phyloP scores from a whole-genome alignment of 2,888 invertebrate species.

The Acrobeloides nanus region DNA sequence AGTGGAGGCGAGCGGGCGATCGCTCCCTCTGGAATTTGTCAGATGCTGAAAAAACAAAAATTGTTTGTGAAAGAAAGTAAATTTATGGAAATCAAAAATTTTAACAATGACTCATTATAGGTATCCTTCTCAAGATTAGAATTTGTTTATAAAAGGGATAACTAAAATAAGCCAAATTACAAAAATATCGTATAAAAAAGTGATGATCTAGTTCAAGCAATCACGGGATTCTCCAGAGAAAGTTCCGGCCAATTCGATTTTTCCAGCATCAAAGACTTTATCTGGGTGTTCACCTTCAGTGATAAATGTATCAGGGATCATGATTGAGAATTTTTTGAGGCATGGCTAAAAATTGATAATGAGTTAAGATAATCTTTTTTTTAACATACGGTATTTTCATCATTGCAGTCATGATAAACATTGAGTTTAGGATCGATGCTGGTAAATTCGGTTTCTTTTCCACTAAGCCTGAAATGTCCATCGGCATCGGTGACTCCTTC shows the following conservation, averaged over 20 bases:
- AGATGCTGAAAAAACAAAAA: no score
- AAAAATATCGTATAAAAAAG: no score
- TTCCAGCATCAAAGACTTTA: conserved; percentile 42
- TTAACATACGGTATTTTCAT: not conserved
- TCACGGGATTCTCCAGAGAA: conserved; percentile 43
- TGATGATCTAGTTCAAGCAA: conserved; percentile 43
- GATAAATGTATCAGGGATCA: conserved; percentile 36
- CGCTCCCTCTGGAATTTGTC: no score
- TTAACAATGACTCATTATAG: no score
- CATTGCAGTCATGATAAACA: not conserved
- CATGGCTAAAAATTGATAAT: conserved; percentile 22
- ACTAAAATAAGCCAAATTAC: no score
- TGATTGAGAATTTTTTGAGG: conserved; percentile 38
- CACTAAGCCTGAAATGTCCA: conserved; percentile 34
- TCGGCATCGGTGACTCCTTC: conserved; percentile 33
- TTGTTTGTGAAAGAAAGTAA: no score
- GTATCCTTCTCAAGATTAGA: no score
- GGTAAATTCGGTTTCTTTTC: conserved; percentile 11
- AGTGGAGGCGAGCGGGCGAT: no score
- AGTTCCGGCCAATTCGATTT: conserved; percentile 37
- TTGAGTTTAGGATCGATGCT: conserved; percentile 12
- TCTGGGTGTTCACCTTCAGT: conserved; percentile 31
- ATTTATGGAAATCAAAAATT: no score
- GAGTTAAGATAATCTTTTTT: not conserved
- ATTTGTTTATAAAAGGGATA: no score